Base-by-base conservation (phyloP, 1,140 invertebrate species). In the Sipha flava region DNA sequence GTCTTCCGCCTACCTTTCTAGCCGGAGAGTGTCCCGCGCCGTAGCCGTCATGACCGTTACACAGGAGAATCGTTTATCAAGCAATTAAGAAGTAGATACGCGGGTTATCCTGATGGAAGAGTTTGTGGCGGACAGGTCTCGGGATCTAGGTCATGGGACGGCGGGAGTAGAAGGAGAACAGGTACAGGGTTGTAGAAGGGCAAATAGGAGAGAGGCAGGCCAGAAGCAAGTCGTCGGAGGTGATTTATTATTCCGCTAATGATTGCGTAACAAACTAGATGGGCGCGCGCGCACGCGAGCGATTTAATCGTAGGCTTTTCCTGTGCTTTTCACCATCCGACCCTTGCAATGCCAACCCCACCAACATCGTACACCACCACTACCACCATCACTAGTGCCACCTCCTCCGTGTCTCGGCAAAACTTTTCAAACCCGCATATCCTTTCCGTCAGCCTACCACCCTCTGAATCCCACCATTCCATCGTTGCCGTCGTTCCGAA, bases 201-300 rank as follows among this genome's bases (percentile, higher is more conserved):
- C 2, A 9, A 3, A 18, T 23, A 6, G 70, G 29, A 26, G 16
- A 18, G 18, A 7, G 16, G 23, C 18, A 37, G 47, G 47, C 70
- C 49, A 73, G 45, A 49, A 57, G 52, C 73, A 14, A 57, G 49
- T 40, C 34, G 34, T 23, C 34, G 31, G 52, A 52, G 34, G 31
- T 77, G 73, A 77, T 77, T 77, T 77, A 77, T 77, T 77, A 57
- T 77, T 77, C 73, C 52, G 16, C 52, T 77, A 77, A 77, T 77
- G 52, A 77, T 77, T 59, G 73, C 73, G 34, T 59, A 57, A 77
- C 73, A 57, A 57, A 77, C 73, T 77, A 57, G 73, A 59, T n/a
- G n/a, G n/a, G n/a, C n/a, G n/a, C 18, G 23, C 29, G 52, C 52
- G 49, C 47, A 10, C 49, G 31, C 49, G 18, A 23, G 52, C 52